These are phyloP conservation scores for Delphinus delphis DNA, from an alignment of 2,113 vertebrate species.

Conservation along the genomic window DNA sequence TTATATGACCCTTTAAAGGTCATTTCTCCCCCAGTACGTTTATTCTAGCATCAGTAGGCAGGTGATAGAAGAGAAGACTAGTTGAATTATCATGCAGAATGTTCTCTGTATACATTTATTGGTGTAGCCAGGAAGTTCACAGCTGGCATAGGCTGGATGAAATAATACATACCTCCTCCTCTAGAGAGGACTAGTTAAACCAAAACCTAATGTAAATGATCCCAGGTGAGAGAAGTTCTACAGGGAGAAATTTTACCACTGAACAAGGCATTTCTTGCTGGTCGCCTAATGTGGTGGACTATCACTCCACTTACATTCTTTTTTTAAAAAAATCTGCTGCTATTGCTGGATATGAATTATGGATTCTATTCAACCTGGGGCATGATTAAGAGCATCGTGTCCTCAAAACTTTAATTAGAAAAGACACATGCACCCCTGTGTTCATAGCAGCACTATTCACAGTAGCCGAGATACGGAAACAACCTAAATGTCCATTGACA, in stretches of 20 bases:
- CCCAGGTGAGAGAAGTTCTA: neutral
- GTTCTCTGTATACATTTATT: neutral
- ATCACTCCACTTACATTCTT: neutral
- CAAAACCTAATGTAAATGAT: neutral
- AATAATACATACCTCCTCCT: neutral
- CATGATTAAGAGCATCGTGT: neutral
- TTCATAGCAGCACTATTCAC: neutral
- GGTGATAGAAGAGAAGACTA: neutral
- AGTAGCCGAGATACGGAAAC: neutral
- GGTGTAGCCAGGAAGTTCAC: neutral
- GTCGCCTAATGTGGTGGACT: neutral
- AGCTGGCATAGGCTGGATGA: neutral
- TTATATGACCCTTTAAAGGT: neutral
- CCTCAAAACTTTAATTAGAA: neutral
- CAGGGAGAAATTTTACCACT: neutral
- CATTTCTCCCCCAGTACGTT: neutral
- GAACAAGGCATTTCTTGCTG: neutral
- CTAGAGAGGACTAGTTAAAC: neutral
- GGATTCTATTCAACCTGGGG: neutral
- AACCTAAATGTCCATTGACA: neutral
- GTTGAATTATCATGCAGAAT: neutral
- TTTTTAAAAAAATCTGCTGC: neutral
- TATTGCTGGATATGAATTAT: slow-evolving; percentile 17
- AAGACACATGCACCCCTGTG: neutral
- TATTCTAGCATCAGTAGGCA: neutral